Conservation (phyloP, 2,888 invertebrate genomes). For the Acanthosepion lycidas region DNA sequence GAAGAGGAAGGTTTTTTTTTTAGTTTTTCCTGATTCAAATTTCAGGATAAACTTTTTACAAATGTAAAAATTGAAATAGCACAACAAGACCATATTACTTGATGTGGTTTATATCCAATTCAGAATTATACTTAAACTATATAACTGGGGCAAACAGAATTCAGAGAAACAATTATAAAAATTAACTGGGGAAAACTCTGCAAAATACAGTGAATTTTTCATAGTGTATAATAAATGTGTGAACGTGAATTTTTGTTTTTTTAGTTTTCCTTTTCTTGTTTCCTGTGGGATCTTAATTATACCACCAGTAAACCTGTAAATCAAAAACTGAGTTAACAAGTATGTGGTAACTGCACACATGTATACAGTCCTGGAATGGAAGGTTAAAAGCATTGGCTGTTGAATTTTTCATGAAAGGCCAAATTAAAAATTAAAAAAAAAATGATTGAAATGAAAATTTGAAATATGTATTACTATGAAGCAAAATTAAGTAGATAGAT, state of each 20-base stretch:
- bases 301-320: background rate
- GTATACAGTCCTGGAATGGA: conserved; percentile 1
- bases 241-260: background rate
- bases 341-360: conserved; percentile 22
- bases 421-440: background rate
- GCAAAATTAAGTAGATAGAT: background rate
- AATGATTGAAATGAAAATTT: background rate
- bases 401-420: background rate
- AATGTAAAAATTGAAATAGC: background rate
- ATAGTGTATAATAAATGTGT: background rate
- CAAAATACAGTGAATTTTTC: background rate
- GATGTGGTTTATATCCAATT: background rate
- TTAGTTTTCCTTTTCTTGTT: background rate
- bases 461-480: background rate
- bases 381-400: background rate
- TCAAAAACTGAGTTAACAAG: background rate
- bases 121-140: background rate
- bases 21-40: too few species aligned
- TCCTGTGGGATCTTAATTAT: background rate
- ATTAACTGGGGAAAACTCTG: background rate
- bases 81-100: background rate
- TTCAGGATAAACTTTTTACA: background rate
- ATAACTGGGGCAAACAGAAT: background rate
- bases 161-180: background rate
- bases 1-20: background rate